Conservation (phyloP, 92 coral and sea anemone species). For the Pocillopora meandrina region DNA sequence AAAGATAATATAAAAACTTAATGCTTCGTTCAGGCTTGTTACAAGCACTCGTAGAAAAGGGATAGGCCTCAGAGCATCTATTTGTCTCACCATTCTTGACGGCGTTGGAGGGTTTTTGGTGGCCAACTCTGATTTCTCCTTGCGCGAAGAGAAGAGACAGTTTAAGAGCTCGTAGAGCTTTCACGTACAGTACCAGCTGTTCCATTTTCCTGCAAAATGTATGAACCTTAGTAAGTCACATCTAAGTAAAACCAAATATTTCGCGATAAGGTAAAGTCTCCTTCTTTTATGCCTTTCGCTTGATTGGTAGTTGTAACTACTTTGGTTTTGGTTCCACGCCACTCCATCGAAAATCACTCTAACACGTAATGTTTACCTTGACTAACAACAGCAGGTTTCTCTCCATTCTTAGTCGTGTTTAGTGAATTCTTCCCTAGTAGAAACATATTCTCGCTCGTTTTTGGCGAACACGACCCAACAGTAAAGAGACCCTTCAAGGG, state of each 20-base stretch:
- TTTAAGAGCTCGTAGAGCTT: constrained; percentile 81
- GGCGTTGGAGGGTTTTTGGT: constrained; percentile 91
- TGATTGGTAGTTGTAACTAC: no score
- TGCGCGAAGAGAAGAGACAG: constrained; percentile 82
- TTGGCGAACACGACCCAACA: constrained; percentile 66
- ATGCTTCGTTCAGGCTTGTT: no score
- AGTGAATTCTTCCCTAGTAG: constrained; percentile 23
- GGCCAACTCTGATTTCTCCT: constrained; percentile 70
- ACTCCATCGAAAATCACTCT: no score
- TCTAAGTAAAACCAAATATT: no score
- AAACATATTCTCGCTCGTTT: constrained; percentile 31
- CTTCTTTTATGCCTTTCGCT: no score
- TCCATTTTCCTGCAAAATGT: constrained; percentile 90
- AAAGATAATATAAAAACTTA: no score
- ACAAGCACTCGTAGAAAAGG: no score
- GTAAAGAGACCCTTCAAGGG: constrained; percentile 84
- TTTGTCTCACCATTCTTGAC: constrained; percentile 85
- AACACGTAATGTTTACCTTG: constrained; percentile 13
- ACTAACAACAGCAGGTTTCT: constrained; percentile 40
- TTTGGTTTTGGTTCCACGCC: no score
- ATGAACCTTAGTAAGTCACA: not conserved
- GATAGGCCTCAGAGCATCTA: no score
- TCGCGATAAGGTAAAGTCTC: no score
- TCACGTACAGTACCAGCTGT: constrained; percentile 88
- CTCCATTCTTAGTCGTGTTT: constrained; percentile 4